Evolutionary conservation across 2,888 invertebrate genomes (phyloP), one percentile per base, ranked within the genome.

Genomic region (Oxyteleia sp.): DNA sequence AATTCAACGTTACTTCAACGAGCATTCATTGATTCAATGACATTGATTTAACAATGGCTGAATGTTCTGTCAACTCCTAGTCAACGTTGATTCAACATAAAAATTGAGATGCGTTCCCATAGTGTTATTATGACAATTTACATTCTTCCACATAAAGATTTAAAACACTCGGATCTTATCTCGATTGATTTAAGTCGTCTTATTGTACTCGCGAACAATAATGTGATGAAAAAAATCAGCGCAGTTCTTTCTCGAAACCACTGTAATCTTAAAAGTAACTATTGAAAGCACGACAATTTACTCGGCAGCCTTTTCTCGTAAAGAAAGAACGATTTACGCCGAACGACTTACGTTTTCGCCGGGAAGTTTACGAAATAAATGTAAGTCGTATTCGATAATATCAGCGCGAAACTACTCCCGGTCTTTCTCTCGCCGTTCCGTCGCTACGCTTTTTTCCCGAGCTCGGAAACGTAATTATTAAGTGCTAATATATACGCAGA

Each of bases 271-370:
- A 72, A 78, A 84, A 81, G 81, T 78, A 84, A 84, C 81, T 78
- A 81, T 78, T 78, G 81, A 78, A 82, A 84, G 78, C 81, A 76
- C 81, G 76, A 81, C 84, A 81, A 84, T 84, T 81, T 74, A 84
- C 84, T 78, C 76, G 78, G 47, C 72, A 72, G 63, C 69, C 59
- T 76, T 84, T 84, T 74, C 76, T 81, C 74, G 76, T 78, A 81
- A 78, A 81, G 78, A 80, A 80, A 55, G 72, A 72, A 76, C 80
- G 80, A 84, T 84, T 84, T 84, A 84, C 80, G 80, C 63, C 72
- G 76, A 76, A 76, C 76, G 80, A 81, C 78, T 84, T 66, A 69
- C 72, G 81, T 81, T 84, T 47, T 71, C 61, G 26, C 15, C n/a
- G 18, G 61, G 59, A 78, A 81, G 81, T 81, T 84, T 78, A 71